phyloP scores from a whole-genome alignment of 2,888 invertebrate genomes.

The Scelioninae gen. 2 region DNA sequence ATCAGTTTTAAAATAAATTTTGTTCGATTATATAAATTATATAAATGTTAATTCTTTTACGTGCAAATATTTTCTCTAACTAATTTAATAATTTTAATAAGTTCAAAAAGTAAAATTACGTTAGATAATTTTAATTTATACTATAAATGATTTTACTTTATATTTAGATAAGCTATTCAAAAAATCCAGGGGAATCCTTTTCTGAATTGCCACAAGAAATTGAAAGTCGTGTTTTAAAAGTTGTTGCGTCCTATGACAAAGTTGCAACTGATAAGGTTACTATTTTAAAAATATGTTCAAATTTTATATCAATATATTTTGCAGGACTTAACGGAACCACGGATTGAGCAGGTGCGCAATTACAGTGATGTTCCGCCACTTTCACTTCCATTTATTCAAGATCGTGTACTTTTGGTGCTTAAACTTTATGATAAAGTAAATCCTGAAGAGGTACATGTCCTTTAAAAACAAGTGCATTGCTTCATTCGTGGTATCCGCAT shows the following conservation, averaged over 20 bases:
- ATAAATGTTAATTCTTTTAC: too few relatives aligned
- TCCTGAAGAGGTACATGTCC: slow-evolving; percentile 88
- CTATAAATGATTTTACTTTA: too few relatives aligned
- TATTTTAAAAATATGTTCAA: slow-evolving; percentile 7
- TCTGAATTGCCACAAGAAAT: slow-evolving; percentile 80
- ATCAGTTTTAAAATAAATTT: too few relatives aligned
- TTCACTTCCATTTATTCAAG: slow-evolving; percentile 87
- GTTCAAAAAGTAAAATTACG: too few relatives aligned
- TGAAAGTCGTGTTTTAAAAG: slow-evolving; percentile 89
- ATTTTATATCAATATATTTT: slow-evolving; percentile 75
- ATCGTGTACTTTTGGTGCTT: slow-evolving; percentile 95
- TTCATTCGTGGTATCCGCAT: slow-evolving; percentile 70
- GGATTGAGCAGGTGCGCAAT: slow-evolving; percentile 78
- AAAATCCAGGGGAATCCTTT: slow-evolving; percentile 65
- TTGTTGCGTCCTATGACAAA: slow-evolving; percentile 93
- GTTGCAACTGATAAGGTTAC: slow-evolving; percentile 86
- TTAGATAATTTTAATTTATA: too few relatives aligned
- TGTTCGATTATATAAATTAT: too few relatives aligned
- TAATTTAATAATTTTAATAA: too few relatives aligned
- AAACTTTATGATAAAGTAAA: slow-evolving; percentile 98
- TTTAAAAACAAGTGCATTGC: slow-evolving; percentile 62
- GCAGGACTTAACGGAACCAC: slow-evolving; percentile 81
- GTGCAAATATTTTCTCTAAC: too few relatives aligned
- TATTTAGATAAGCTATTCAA: slow-evolving; percentile 32
- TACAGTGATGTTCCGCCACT: slow-evolving; percentile 87